Evolutionary conservation across 2,888 invertebrate species (phyloP).

Genomic region (Resseliella maxima): DNA sequence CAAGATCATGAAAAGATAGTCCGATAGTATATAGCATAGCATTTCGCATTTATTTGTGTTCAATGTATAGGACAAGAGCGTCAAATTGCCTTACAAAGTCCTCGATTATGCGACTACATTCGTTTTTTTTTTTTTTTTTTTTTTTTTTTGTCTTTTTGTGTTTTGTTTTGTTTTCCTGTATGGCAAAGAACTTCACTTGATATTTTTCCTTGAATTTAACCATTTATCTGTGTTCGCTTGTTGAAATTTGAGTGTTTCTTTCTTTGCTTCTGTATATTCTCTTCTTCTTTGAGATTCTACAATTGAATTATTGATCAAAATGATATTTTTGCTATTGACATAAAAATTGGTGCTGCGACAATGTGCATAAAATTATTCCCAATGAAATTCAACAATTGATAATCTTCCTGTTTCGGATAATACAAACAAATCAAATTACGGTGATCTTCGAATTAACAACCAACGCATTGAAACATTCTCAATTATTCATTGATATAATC

Average conservation of each 20-base stretch:
- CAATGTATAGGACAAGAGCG: not conserved
- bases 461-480: not conserved
- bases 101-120: not conserved
- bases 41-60: not conserved
- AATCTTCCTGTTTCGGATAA: not conserved
- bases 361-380: not conserved
- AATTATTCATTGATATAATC: not conserved
- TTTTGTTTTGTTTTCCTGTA: too few species aligned
- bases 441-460: not conserved
- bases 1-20: not conserved
- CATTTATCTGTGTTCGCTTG: not conserved
- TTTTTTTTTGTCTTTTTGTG: too few species aligned
- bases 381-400: not conserved
- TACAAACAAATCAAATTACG: not conserved
- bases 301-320: not conserved
- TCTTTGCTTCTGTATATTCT: not conserved
- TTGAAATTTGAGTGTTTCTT: slow-evolving; percentile 5
- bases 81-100: slow-evolving; percentile 11
- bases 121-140: not conserved
- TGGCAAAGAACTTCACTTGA: slow-evolving; percentile 28
- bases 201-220: not conserved
- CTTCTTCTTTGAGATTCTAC: not conserved
- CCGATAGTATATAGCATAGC: not conserved
- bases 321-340: not conserved
- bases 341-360: not conserved